Evolutionary conservation across 2,888 invertebrate species (phyloP).

Genomic region (Aricia artaxerxes): DNA sequence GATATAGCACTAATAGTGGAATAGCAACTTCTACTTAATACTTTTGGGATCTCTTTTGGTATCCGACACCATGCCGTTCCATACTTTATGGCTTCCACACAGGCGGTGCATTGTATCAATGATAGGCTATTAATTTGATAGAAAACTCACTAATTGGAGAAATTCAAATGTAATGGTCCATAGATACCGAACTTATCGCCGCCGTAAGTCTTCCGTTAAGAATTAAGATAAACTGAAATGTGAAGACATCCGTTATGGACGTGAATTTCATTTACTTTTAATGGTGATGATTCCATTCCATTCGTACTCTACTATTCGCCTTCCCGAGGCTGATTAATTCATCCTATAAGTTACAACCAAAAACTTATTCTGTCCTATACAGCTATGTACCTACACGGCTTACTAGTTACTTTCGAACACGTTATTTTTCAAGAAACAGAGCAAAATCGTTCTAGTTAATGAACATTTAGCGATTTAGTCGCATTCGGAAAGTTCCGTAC

Average conservation of each 20-base stretch:
- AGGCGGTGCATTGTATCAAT: conserved; percentile 44
- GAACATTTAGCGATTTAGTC: conserved; percentile 16
- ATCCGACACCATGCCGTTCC: background rate
- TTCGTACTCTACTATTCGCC: background rate
- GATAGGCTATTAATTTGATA: conserved; percentile 51
- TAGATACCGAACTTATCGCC: conserved; percentile 38
- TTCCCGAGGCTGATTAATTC: background rate
- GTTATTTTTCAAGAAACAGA: background rate
- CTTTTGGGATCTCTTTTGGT: background rate
- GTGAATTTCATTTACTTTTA: conserved; percentile 14
- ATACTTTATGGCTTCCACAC: conserved; percentile 21
- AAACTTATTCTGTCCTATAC: no score
- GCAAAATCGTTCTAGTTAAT: background rate
- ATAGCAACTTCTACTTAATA: background rate
- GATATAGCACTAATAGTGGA: no score
- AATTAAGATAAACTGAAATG: conserved; percentile 16
- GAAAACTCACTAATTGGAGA: conserved; percentile 52
- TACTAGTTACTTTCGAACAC: background rate
- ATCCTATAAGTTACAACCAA: background rate
- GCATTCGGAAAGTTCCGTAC: conserved; percentile 8
- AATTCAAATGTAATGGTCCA: conserved; percentile 44
- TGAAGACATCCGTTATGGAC: conserved; percentile 5
- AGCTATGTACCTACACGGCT: no score
- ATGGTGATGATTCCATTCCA: background rate
- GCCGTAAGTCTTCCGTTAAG: conserved; percentile 36